Evolutionary conservation across 1,140 invertebrate species (phyloP), one percentile per base, ranked within the genome.

Genomic region (Drosophila murphyi): DNA sequence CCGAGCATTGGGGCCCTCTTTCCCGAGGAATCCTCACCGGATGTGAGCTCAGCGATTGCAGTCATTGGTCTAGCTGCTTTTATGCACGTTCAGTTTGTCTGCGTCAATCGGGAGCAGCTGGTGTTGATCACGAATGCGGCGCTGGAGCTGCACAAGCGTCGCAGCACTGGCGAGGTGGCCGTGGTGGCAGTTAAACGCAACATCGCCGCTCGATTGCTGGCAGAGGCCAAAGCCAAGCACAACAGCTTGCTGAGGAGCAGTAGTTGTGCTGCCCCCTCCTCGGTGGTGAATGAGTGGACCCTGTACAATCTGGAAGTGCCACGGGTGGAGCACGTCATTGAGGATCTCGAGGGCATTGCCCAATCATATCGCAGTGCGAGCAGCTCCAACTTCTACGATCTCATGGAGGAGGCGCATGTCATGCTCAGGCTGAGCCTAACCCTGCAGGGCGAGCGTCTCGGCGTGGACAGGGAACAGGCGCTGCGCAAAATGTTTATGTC

Each of bases 51-150:
- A 55, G 94, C 96, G 0, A 94, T 96, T 37, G 96, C 96, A 57
- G 90, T 97, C 5, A 94, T 97, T 51, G 96, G 96, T 3, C 80
- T 96, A 31, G 93, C 95, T 60, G 95, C 96, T 0, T 97, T 97
- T 78, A 91, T 96, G 56, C 95, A 95, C 5, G 95, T 96, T 5
- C 94, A 96, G 67, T 93, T 94, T 75, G 89, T 97, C 1, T 92
- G 96, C 8, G 93, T 95, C 0, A 94, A 95, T 3, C 93, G 94
- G 34, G 94, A 93, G 63, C 94, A 94, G 82, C 92, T 97, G 3
- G 93, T 96, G 10, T 92, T 97, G 3, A 91, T 97, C 2, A 86
- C 76, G 4, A 89, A 88, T n/a, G 80, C 80, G 4, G 90, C 76
- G 4, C 48, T 78, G 32, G 80, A 82, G 34, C 57, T 57, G 43